Evolutionary conservation across 2,797 vertebrate genomes (phyloP).

Genomic region (Semaprochilodus insignis): DNA sequence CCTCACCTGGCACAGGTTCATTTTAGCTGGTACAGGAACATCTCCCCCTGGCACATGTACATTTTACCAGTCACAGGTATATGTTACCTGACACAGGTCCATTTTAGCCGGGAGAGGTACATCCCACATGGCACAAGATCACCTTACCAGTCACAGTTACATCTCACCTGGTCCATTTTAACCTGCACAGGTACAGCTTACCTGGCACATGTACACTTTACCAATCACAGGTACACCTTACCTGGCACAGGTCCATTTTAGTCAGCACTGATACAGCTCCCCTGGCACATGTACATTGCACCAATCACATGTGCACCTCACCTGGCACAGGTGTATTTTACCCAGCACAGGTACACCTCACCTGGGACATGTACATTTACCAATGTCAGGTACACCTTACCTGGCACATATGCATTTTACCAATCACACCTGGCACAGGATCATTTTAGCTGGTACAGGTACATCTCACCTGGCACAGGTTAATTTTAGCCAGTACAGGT

Average conservation of each 20-base stretch:
- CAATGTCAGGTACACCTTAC: neutral
- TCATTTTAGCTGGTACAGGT: too few relatives aligned
- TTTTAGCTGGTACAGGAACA: neutral
- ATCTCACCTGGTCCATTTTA: neutral
- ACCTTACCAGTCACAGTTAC: neutral
- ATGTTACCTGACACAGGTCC: neutral
- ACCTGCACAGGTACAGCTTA: neutral
- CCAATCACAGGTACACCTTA: neutral
- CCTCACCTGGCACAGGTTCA: neutral
- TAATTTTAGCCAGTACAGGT: neutral
- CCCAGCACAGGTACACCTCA: neutral
- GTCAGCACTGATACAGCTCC: too few relatives aligned
- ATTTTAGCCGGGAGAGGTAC: neutral
- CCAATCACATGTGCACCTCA: slow-evolving; percentile 31
- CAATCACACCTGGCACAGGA: too few relatives aligned
- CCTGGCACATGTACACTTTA: neutral
- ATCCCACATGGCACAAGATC: too few relatives aligned
- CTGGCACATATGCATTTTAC: too few relatives aligned
- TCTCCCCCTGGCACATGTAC: neutral
- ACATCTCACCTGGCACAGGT: neutral
- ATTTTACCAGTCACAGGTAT: neutral
- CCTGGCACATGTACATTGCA: neutral
- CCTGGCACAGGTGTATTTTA: neutral
- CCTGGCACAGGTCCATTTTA: neutral
- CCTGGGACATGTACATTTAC: neutral